Evolutionary conservation across 2,113 vertebrate species (phyloP).

Genomic region (Chlorodrepanis virens): DNA sequence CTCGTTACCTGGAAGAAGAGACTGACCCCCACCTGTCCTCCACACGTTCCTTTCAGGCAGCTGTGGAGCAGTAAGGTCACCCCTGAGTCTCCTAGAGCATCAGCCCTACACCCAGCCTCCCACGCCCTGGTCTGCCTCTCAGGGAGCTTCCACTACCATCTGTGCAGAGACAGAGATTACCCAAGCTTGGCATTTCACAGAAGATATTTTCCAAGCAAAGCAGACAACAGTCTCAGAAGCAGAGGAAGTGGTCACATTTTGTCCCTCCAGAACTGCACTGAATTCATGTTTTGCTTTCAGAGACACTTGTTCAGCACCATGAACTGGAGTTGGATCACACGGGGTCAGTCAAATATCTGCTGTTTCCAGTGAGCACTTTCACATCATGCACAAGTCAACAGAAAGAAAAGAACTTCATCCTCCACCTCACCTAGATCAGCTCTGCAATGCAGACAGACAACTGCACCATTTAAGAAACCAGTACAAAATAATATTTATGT

Average conservation of each 20-base stretch:
- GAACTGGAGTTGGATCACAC: neutral
- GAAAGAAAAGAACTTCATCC: neutral
- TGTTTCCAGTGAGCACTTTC: neutral
- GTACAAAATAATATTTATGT: neutral
- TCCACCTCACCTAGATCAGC: neutral
- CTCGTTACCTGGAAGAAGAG: neutral
- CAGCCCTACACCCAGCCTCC: neutral
- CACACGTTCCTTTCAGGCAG: neutral
- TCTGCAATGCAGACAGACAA: neutral
- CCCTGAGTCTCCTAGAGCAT: neutral
- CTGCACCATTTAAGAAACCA: neutral
- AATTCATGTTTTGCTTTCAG: neutral
- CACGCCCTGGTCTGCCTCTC: neutral
- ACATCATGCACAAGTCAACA: neutral
- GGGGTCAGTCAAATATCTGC: neutral
- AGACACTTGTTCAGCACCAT: neutral
- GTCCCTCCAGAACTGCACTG: neutral
- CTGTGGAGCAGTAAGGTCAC: neutral
- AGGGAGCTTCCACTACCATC: neutral
- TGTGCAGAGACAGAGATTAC: neutral
- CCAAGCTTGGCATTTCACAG: neutral
- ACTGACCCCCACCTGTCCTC: neutral
- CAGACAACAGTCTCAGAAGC: accelerated
- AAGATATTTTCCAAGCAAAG: neutral
- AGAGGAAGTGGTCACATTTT: neutral